phyloP scores from a whole-genome alignment of 2,113 vertebrate genomes.

The Gymnobelideus leadbeateri region DNA sequence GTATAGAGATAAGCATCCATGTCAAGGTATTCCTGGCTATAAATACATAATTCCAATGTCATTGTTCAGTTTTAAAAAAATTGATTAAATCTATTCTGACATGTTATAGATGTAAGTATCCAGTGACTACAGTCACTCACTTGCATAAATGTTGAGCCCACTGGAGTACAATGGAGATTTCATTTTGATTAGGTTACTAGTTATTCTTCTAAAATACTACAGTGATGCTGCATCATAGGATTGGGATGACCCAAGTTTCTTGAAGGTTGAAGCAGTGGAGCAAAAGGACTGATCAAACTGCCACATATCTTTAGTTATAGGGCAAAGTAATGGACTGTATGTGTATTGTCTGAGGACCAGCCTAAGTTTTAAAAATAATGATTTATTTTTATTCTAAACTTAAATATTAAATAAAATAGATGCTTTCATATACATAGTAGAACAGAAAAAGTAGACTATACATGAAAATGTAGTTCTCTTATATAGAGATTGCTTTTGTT shows the following conservation, averaged over 20 bases:
- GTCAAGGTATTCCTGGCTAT: neutral
- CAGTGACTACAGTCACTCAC: neutral
- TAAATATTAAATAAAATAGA: neutral
- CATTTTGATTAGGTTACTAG: neutral
- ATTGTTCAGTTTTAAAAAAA: neutral
- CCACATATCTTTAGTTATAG: neutral
- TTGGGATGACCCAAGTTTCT: neutral
- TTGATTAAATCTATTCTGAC: neutral
- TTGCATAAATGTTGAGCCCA: neutral
- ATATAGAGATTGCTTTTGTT: neutral
- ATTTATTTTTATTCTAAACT: neutral
- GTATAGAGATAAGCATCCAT: neutral
- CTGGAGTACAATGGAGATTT: neutral
- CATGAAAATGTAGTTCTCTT: neutral
- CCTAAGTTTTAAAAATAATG: neutral
- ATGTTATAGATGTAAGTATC: neutral
- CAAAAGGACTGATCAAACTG: neutral
- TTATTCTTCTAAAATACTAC: neutral
- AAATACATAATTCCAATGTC: neutral
- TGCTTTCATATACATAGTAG: neutral
- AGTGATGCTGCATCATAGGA: neutral
- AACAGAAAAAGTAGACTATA: neutral
- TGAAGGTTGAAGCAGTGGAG: neutral
- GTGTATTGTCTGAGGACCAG: neutral
- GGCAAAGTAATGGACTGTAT: neutral